Evolutionary conservation across 2,113 vertebrate species (phyloP), one percentile per base, ranked within the genome.

Genomic region (Nothobranchius furzeri): DNA sequence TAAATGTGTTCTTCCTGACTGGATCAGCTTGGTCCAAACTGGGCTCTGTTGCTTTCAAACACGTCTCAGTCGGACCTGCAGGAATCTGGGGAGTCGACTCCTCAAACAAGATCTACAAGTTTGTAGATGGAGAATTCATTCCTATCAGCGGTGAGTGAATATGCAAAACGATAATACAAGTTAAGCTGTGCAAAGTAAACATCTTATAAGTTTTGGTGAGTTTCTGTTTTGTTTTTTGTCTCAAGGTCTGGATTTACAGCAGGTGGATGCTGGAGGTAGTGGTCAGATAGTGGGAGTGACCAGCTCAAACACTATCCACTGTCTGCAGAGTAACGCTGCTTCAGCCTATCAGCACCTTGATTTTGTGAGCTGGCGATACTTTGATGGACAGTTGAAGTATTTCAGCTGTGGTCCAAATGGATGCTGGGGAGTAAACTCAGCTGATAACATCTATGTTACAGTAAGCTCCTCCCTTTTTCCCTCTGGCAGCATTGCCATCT

Each of bases 221-320:
- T 30, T 30, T 30, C 4, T 30, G 30, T 30, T 30, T 30, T 20
- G 4, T 30, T 30, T 30, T 30, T 30, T 30, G 30, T 30, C 30
- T 30, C 30, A 3, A 30, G 30, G 30, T 30, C 30, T 30, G 30
- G 30, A 30, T 30, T 7, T 85, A 51, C 1, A 6, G 6, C 79
- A 82, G 52, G 15, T 78, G 30, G 82, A 84, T 62, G 75, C 75
- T 36, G 78, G 82, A n/a, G 71, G 74, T 54, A 2, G 43, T 6
- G 25, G 9, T 14, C 67, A 76, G 3, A 0, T 77, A 13, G 73
- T 65, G 3, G 73, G 70, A 24, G 30, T 45, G 6, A 12, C 9
- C 0, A 0, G 0, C 12, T 0, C 0, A 10, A 0, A 0, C 14
- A 0, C 0, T 0, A 12, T 6, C 25, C 12, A 47, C 58, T 79